These are phyloP conservation scores for Sarcophilus harrisii DNA, from an alignment of 2,797 vertebrate species.

Conservation along the genomic window DNA sequence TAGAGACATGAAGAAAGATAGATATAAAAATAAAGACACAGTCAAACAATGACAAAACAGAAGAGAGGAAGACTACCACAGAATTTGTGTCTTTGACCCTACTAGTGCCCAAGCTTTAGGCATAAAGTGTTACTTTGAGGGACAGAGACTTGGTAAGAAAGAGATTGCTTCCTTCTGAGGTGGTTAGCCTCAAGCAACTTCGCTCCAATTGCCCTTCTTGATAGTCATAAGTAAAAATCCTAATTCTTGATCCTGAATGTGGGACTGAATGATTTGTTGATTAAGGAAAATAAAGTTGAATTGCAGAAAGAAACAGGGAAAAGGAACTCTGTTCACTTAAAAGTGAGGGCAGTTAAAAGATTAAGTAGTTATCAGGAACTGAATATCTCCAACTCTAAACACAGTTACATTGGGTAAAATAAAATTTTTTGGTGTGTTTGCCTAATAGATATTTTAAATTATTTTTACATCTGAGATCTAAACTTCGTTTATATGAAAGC, in stretches of 20 bases:
- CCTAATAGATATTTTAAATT: background rate
- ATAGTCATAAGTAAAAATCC: background rate
- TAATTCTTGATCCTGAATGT: no score
- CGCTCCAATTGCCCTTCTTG: background rate
- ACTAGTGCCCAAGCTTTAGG: background rate
- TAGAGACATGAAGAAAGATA: background rate
- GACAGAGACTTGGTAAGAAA: background rate
- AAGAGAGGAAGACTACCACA: background rate
- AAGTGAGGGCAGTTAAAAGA: background rate
- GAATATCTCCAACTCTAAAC: background rate
- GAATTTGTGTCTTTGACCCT: background rate
- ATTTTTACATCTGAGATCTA: background rate
- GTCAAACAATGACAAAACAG: background rate
- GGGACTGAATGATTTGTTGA: background rate
- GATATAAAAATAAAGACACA: background rate
- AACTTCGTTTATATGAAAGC: background rate
- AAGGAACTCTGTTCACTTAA: background rate
- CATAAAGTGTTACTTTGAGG: background rate
- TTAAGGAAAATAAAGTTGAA: background rate
- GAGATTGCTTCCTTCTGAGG: background rate
- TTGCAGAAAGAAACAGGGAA: no score
- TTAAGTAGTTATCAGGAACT: background rate
- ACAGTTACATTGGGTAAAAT: background rate
- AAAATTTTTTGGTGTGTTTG: background rate
- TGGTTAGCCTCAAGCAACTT: background rate